Conservation (phyloP, 2,888 invertebrate genomes). For the Drosophila maculinotata region DNA sequence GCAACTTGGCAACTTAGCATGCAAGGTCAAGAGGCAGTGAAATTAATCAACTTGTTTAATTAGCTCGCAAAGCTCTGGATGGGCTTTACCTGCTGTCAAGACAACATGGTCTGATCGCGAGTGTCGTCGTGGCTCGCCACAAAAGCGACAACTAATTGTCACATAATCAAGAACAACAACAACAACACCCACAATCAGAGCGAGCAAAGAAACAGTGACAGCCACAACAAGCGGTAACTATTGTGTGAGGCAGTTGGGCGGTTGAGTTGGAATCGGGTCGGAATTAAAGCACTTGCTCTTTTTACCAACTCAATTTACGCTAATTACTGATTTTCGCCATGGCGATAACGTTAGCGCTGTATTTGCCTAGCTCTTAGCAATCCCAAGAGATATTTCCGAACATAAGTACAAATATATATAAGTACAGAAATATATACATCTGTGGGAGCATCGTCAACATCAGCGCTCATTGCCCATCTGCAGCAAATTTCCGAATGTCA, state of each 20-base stretch:
- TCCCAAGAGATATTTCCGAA: conserved; percentile 32
- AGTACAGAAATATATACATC: conserved; percentile 1
- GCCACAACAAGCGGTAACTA: conserved; percentile 55
- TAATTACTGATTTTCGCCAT: conserved; percentile 76
- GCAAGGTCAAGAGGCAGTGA: conserved; percentile 55
- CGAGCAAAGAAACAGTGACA: conserved; percentile 13
- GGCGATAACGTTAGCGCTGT: conserved; percentile 48
- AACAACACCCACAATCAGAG: conserved; percentile 9
- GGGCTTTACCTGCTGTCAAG: conserved; percentile 58
- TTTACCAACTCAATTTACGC: conserved; percentile 80
- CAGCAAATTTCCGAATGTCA: conserved; percentile 49
- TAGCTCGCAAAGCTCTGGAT: conserved; percentile 58
- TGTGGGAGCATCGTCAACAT: conserved; percentile 31
- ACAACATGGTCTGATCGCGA: conserved; percentile 51
- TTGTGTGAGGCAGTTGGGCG: conserved; percentile 27
- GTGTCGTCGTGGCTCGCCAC: conserved; percentile 58
- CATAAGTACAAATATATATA: conserved; percentile 4
- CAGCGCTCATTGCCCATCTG: conserved; percentile 62
- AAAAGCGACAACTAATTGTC: conserved; percentile 78
- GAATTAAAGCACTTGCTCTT: conserved; percentile 72
- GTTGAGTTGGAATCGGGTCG: conserved; percentile 19
- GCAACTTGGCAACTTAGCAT: conserved; percentile 12
- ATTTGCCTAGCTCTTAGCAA: conserved; percentile 22
- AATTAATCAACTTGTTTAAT: conserved; percentile 76
- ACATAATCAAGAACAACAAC: conserved; percentile 65